Evolutionary conservation across 2,888 invertebrate species (phyloP).

Genomic region (Onthophagus sagittarius): DNA sequence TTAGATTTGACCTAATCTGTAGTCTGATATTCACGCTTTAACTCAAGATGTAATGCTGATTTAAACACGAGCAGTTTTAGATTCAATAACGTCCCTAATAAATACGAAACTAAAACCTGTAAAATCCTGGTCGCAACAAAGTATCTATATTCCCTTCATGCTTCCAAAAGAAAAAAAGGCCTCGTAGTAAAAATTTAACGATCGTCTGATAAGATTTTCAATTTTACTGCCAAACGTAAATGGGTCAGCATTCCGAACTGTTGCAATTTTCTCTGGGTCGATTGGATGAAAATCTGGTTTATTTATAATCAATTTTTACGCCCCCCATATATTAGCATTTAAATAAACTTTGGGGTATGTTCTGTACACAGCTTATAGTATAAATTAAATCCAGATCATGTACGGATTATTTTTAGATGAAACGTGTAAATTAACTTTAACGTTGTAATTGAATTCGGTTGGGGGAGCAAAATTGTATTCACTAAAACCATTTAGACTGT

Average conservation of each 20-base stretch:
- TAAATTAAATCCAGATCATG: neutral
- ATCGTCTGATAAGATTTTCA: neutral
- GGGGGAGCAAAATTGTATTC: too few species aligned
- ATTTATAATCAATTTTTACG: neutral
- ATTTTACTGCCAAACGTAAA: neutral
- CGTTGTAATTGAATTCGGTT: too few species aligned
- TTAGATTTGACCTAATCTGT: too few species aligned
- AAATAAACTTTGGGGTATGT: neutral
- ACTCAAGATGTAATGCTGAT: too few species aligned
- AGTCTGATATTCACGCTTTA: too few species aligned
- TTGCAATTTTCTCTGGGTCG: neutral
- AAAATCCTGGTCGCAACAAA: neutral
- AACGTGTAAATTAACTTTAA: too few species aligned
- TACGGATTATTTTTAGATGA: too few species aligned
- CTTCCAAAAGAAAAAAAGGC: neutral
- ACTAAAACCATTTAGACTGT: neutral
- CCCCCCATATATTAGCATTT: neutral
- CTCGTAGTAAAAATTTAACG: neutral
- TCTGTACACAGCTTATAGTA: neutral
- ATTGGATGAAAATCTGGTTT: neutral
- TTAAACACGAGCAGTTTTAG: too few species aligned
- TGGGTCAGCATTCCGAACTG: neutral
- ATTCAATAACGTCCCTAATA: too few species aligned
- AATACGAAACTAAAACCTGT: neutral
- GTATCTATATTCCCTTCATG: neutral